Percentiles rank a stretch among this genome's conserved stretches.
Evolutionary conservation across 2,888 invertebrate genomes (phyloP).

Genomic region (Steromphala cineraria): DNA sequence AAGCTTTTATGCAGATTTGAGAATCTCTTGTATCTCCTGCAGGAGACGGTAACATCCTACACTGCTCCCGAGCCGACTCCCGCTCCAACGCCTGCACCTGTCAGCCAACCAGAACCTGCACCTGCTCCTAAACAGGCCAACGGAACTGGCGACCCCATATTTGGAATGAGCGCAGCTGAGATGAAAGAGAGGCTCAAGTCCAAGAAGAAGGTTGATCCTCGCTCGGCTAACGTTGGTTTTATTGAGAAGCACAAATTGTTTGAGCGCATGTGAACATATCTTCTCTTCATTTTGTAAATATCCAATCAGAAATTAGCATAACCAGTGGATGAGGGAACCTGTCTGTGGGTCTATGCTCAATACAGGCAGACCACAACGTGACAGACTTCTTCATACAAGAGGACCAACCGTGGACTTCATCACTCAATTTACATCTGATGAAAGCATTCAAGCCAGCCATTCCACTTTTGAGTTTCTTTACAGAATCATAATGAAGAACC

Average conservation of each 20-base stretch:
- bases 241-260: constrained; percentile 40
- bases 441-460: not conserved
- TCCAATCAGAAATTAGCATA: not conserved
- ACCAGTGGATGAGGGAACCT: not conserved
- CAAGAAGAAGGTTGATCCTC: constrained; percentile 60
- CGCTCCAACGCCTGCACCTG: constrained; percentile 19
- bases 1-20: too few relatives aligned
- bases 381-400: too few relatives aligned
- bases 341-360: too few relatives aligned
- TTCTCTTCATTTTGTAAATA: not conserved
- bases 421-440: not conserved
- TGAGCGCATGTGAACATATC: constrained; percentile 36
- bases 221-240: constrained; percentile 34
- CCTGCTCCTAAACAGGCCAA: constrained; percentile 28
- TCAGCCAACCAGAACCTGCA: constrained; percentile 26
- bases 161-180: constrained; percentile 57
- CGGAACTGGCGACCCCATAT: constrained; percentile 20
- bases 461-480: not conserved
- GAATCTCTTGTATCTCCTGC: not conserved
- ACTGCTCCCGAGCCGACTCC: constrained; percentile 12
- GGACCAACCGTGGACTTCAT: too few relatives aligned
- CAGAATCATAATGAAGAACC: not conserved
- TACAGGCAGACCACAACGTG: too few relatives aligned
- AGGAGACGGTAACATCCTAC: not conserved
- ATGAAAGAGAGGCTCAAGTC: constrained; percentile 57